Evolutionary conservation across 2,113 vertebrate species (phyloP), one percentile per base, ranked within the genome.

Genomic region (Paracanthobrama guichenoti): DNA sequence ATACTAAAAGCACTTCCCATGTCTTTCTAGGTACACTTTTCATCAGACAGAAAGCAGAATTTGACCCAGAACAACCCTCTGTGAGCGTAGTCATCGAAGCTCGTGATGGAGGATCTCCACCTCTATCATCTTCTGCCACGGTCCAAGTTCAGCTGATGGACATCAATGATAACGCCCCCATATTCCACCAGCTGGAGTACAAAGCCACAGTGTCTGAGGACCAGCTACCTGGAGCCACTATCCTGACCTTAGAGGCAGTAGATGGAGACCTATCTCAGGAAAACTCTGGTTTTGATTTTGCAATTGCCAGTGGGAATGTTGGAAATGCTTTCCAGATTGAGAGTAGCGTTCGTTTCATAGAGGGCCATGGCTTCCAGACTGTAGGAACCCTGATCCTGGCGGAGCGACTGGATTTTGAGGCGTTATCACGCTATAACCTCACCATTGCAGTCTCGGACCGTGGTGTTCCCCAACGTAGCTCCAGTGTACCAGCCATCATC

Each of bases 321-420:
- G 97, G 96, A 82, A 97, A 96, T 0, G 93, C 94, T 12, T 99
- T 99, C 91, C 97, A 97, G 89, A 94, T 99, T n/a, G 97, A 99
- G 88, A 96, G 96, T 89, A 95, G 95, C 0, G 93, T 97, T 39
- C 92, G 94, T 2, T 94, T 95, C 89, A 89, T 92, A 0, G 93
- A 96, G 74, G 95, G 95, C 0, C 95, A 92, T 1, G 93, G 94
- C 39, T 96, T 97, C 81, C 94, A 91, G 86, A 95, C 91, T 0
- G 94, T 96, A 55, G 97, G 97, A 0, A 96, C 94, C 5, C 90
- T 99, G 42, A 95, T 99, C 60, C 90, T 99, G 12, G 96, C 96
- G 0, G 97, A 99, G 69, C 80, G 89, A 3, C 92, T 99, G 24
- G 98, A 99, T 89, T 99, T 99, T 2, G 98, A 99, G 93, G 91